Conservation (phyloP, 30 jellyfish, hydroid and myxozoan genomes). For the Aurelia aurita region DNA sequence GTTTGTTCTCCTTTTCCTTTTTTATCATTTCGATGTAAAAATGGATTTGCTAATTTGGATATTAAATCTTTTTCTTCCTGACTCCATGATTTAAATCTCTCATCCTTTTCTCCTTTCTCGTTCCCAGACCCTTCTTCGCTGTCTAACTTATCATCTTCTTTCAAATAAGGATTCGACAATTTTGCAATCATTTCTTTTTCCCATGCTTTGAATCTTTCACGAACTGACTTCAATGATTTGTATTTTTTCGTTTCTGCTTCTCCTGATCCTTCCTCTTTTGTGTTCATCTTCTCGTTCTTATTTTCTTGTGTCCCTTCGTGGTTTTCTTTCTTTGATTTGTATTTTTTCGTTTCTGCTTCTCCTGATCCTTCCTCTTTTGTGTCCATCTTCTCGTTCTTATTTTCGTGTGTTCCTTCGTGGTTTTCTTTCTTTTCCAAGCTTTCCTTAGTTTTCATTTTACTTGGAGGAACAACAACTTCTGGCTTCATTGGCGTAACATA, state of each 20-base stretch:
- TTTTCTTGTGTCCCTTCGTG: not conserved
- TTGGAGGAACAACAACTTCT: not conserved
- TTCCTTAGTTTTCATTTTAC: not conserved
- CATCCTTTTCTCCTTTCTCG: constrained; percentile 21
- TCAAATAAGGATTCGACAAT: constrained; percentile 62
- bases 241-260: constrained; percentile 63
- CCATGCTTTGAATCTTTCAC: constrained; percentile 92
- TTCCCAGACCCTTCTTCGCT: constrained; percentile 50
- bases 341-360: constrained; percentile 70
- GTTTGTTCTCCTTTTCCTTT: not conserved
- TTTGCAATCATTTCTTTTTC: constrained; percentile 80
- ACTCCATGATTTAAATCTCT: constrained; percentile 73
- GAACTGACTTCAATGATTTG: constrained; percentile 79
- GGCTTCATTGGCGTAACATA: constrained; percentile 43
- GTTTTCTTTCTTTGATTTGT: constrained; percentile 31
- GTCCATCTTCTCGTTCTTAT: constrained; percentile 35
- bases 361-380: constrained; percentile 53
- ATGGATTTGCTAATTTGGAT: constrained; percentile 75
- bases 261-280: constrained; percentile 53
- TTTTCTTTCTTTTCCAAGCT: not conserved
- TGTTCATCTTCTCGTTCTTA: constrained; percentile 34
- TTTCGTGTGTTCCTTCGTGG: not conserved
- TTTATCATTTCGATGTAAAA: constrained; percentile 29
- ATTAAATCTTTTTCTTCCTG: constrained; percentile 87
- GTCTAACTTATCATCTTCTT: not conserved